These are phyloP conservation scores for Drosophila jambulina DNA, from an alignment of 1,140 invertebrate species.

Conservation along the genomic window DNA sequence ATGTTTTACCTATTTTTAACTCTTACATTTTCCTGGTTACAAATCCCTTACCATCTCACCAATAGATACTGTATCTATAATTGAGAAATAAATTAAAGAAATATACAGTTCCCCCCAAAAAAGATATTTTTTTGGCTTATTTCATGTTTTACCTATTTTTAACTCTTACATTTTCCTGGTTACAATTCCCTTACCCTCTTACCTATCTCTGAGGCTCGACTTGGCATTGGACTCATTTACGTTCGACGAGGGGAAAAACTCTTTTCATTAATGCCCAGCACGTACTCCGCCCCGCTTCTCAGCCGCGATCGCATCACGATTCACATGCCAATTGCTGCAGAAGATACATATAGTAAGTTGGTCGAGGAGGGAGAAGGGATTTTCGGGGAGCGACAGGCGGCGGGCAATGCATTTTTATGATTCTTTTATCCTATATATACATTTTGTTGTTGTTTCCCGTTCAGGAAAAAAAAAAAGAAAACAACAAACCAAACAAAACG, in stretches of 20 bases:
- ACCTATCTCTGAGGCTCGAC: slow-evolving; percentile 20
- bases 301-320: slow-evolving; percentile 42
- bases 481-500: slow-evolving; percentile 46
- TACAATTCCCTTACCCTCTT: not conserved
- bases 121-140: not conserved
- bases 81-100: no score
- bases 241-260: slow-evolving; percentile 26
- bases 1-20: not conserved
- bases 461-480: slow-evolving; percentile 10
- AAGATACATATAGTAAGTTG: slow-evolving; percentile 21
- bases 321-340: slow-evolving; percentile 49
- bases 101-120: not conserved
- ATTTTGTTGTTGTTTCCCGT: slow-evolving; percentile 44
- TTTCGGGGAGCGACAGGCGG: slow-evolving; percentile 19
- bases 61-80: no score
- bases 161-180: not conserved
- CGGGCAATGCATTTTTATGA: slow-evolving; percentile 50
- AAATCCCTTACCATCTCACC: no score
- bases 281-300: slow-evolving; percentile 35
- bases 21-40: not conserved
- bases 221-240: slow-evolving; percentile 69
- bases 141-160: not conserved
- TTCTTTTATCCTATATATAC: slow-evolving; percentile 55
- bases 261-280: slow-evolving; percentile 69
- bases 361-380: not conserved